phyloP scores from a whole-genome alignment of 2,797 vertebrate species.

The Platalea minor region DNA sequence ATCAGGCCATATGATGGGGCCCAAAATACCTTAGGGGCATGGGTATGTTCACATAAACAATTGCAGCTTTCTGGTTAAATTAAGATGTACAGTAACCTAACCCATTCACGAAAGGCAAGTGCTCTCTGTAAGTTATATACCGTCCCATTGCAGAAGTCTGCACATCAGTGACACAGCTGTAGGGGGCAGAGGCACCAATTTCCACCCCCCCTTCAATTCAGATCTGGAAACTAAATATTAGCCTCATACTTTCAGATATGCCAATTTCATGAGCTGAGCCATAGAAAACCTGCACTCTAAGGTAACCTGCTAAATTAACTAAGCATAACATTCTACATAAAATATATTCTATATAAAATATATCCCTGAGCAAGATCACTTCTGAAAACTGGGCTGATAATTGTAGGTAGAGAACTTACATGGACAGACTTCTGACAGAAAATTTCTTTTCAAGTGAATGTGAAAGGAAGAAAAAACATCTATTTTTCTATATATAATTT shows the following conservation, averaged over 20 bases:
- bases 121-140: not conserved
- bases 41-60: not conserved
- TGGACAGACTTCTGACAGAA: not conserved
- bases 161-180: accelerated
- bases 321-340: not conserved
- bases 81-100: not conserved
- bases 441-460: not conserved
- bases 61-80: not conserved
- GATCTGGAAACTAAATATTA: not conserved
- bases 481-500: not conserved
- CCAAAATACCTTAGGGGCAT: not conserved
- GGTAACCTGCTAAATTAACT: not conserved
- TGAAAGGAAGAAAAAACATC: not conserved
- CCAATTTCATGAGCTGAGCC: not conserved
- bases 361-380: not conserved
- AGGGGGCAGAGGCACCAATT: not conserved
- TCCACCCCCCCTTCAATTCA: not conserved
- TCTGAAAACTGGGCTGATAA: not conserved
- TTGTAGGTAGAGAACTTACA: not conserved
- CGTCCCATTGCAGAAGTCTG: accelerated
- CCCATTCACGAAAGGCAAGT: not conserved
- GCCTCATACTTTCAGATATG: not conserved
- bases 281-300: not conserved
- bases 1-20: not conserved
- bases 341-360: not conserved